Evolutionary conservation across 2,888 invertebrate species (phyloP).

Genomic region (Gastrophysa polygoni): DNA sequence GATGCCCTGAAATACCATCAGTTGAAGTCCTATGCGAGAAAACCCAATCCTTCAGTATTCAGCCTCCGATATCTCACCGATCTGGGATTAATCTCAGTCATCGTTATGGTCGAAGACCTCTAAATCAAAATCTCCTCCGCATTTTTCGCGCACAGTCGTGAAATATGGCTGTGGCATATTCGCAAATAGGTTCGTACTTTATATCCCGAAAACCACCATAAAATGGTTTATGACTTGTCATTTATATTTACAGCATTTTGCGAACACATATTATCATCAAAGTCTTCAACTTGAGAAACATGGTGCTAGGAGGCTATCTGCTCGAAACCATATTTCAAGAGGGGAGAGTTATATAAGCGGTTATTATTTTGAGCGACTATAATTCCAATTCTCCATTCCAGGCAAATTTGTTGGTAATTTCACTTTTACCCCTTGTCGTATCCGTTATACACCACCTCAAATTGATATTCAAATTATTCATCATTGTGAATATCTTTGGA

Average conservation of each 20-base stretch:
- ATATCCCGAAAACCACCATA: conserved; percentile 37
- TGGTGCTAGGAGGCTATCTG: neutral
- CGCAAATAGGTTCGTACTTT: conserved; percentile 49
- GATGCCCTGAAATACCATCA: too few relatives aligned
- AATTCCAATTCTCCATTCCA: neutral
- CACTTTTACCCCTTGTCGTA: too few relatives aligned
- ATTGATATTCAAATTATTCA: too few relatives aligned
- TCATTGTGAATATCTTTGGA: too few relatives aligned
- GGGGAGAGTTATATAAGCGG: neutral
- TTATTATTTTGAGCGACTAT: neutral
- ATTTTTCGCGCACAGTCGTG: conserved; percentile 46
- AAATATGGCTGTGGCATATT: conserved; percentile 48
- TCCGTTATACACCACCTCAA: too few relatives aligned
- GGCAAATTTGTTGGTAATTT: neutral
- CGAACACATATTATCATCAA: conserved; percentile 19
- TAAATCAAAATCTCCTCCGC: conserved; percentile 49
- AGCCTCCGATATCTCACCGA: conserved; percentile 41
- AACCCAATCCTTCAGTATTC: neutral
- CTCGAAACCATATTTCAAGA: neutral
- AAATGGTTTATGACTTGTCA: conserved; percentile 34
- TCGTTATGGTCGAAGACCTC: conserved; percentile 38
- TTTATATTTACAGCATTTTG: conserved; percentile 35
- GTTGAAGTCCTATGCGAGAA: too few relatives aligned
- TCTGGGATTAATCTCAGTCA: conserved; percentile 49
- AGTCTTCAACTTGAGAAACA: neutral